phyloP scores from a whole-genome alignment of 2,113 vertebrate species.

The Festucalex cinctus region DNA sequence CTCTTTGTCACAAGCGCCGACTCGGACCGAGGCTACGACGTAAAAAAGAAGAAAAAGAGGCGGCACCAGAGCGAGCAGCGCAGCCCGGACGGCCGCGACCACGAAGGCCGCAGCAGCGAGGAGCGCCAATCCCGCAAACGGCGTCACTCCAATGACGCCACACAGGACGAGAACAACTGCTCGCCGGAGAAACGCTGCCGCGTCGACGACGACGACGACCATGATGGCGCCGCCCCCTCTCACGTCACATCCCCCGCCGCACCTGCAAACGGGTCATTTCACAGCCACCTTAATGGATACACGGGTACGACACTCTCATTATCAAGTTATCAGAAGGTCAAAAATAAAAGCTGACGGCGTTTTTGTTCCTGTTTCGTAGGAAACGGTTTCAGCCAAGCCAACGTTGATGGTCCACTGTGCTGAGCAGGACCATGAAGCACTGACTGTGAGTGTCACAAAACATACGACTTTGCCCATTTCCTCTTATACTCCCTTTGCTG shows the following conservation, averaged over 20 bases:
- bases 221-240: constrained; percentile 9
- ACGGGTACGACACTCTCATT: constrained; percentile 43
- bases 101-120: constrained; percentile 36
- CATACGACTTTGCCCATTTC: no score
- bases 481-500: constrained; percentile 3
- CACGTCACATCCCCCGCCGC: constrained; percentile 9
- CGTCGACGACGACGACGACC: neutral
- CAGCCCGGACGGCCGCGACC: constrained; percentile 21
- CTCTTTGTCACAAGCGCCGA: constrained; percentile 66
- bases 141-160: constrained; percentile 25
- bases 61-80: constrained; percentile 68
- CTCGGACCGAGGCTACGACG: constrained; percentile 64
- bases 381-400: constrained; percentile 51
- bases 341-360: neutral
- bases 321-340: neutral
- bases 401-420: constrained; percentile 35
- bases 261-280: constrained; percentile 12
- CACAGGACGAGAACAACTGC: neutral
- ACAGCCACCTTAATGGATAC: constrained; percentile 53
- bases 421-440: constrained; percentile 33
- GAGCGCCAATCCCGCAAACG: constrained; percentile 60
- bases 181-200: constrained; percentile 27
- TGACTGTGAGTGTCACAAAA: constrained; percentile 42
- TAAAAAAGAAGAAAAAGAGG: constrained; percentile 83
- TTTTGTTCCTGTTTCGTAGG: constrained; percentile 31